Conservation (phyloP, 2,888 invertebrate species). For the Pterobdella sp. region DNA sequence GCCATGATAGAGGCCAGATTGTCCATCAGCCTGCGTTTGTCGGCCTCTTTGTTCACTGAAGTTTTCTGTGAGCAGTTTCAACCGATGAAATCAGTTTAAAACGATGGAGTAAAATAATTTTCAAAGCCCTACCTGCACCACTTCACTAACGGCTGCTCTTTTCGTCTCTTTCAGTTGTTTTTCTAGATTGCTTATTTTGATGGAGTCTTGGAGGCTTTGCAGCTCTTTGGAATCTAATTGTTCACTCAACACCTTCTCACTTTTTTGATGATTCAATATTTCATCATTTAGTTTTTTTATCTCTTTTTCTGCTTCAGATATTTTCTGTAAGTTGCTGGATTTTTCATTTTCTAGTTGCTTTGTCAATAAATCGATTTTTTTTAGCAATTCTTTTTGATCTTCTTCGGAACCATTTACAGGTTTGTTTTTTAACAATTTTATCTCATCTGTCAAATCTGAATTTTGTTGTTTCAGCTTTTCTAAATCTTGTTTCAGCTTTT, state of each 20-base stretch:
- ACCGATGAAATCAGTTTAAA: no score
- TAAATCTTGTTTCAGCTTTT: slow-evolving; percentile 1
- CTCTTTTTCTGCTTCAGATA: background rate
- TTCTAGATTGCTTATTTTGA: background rate
- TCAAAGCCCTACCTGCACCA: background rate
- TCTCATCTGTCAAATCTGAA: background rate
- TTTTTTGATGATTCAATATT: background rate
- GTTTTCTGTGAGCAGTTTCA: background rate
- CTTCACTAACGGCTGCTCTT: slow-evolving; percentile 3
- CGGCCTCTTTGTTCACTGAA: background rate
- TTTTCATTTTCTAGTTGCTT: background rate
- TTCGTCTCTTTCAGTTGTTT: background rate
- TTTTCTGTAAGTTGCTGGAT: background rate
- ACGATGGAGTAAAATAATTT: background rate
- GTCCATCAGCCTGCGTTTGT: background rate
- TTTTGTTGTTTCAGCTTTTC: slow-evolving; percentile 3
- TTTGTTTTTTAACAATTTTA: slow-evolving; percentile 6
- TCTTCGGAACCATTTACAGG: background rate
- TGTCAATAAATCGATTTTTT: background rate
- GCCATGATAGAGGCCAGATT: slow-evolving; percentile 5
- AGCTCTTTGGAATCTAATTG: background rate
- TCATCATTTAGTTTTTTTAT: slow-evolving; percentile 10
- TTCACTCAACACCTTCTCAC: background rate
- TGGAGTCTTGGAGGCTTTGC: background rate
- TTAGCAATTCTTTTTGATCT: background rate